phyloP scores from a whole-genome alignment of 2,113 vertebrate species.

The Saimiri boliviensis region DNA sequence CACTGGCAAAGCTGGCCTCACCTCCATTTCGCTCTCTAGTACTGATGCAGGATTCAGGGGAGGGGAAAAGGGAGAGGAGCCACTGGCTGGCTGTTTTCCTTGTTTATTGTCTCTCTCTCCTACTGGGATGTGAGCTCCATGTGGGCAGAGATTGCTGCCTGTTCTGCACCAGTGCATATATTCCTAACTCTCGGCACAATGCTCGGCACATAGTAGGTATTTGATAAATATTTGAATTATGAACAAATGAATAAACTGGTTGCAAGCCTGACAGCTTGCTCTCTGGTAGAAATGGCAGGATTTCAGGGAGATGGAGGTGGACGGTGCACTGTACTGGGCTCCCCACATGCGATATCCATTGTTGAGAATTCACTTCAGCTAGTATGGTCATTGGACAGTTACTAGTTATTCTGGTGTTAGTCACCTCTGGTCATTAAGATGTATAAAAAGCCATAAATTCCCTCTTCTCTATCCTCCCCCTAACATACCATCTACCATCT shows the following conservation, averaged over 20 bases:
- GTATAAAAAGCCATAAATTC: neutral
- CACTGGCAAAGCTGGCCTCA: neutral
- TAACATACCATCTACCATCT: neutral
- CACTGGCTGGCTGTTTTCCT: neutral
- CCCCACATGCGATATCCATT: neutral
- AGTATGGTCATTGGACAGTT: neutral
- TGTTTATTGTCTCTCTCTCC: neutral
- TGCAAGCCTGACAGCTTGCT: neutral
- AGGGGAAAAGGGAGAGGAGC: rapidly evolving
- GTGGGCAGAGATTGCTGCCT: too few relatives aligned
- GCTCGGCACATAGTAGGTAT: neutral
- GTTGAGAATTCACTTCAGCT: neutral
- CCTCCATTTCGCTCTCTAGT: neutral
- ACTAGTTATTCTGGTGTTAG: neutral
- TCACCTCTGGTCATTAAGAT: neutral
- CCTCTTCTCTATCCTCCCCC: neutral
- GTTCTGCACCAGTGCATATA: rapidly evolving
- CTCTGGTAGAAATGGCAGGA: neutral
- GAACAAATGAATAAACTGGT: neutral
- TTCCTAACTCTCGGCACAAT: neutral
- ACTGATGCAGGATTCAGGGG: neutral
- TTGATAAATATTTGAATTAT: neutral
- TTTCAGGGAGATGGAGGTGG: neutral
- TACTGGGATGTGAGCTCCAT: neutral
- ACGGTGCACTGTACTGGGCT: neutral